Conservation (phyloP, 2,797 vertebrate genomes). For the Galaxias olidus region DNA sequence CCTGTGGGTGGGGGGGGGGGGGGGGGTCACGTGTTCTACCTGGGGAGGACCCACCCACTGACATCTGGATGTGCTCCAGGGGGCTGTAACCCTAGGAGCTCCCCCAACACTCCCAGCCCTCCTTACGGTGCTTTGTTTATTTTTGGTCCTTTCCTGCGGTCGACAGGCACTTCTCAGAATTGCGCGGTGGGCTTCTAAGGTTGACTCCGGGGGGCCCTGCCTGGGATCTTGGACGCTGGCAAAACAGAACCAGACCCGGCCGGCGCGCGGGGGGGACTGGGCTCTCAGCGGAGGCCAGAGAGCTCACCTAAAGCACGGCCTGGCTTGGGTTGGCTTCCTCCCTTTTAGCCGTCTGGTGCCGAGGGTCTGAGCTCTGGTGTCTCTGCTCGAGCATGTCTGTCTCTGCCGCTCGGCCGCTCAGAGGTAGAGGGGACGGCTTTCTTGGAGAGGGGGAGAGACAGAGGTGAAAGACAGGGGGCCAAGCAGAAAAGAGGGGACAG, state of each 20-base stretch:
- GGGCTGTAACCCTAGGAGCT: constrained; percentile 65
- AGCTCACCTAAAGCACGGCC: no score
- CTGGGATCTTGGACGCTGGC: not conserved
- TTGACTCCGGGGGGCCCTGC: constrained; percentile 39
- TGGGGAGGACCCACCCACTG: constrained; percentile 52
- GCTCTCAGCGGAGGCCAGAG: no score
- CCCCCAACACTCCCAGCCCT: constrained; percentile 58
- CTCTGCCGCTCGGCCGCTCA: no score
- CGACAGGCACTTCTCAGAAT: constrained; percentile 63
- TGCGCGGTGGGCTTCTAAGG: constrained; percentile 45
- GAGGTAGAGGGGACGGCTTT: no score
- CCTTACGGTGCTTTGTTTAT: constrained; percentile 63
- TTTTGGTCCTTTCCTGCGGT: constrained; percentile 60
- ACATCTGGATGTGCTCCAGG: constrained; percentile 70
- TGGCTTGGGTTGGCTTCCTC: no score
- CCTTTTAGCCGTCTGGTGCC: no score
- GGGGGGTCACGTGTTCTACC: constrained; percentile 50
- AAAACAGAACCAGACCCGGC: constrained; percentile 27
- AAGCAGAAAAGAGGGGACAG: constrained; percentile 14
- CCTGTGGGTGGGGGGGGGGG: not conserved
- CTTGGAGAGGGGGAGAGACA: not conserved
- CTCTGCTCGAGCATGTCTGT: not conserved
- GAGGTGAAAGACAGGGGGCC: constrained; percentile 8
- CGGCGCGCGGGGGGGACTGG: not conserved
- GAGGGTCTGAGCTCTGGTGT: no score